A percentile compares a stretch with the other conserved stretches of the same genome.
These are phyloP conservation scores for Xyliphius kryptos DNA, from an alignment of 2,113 vertebrate genomes.

Conservation along the genomic window DNA sequence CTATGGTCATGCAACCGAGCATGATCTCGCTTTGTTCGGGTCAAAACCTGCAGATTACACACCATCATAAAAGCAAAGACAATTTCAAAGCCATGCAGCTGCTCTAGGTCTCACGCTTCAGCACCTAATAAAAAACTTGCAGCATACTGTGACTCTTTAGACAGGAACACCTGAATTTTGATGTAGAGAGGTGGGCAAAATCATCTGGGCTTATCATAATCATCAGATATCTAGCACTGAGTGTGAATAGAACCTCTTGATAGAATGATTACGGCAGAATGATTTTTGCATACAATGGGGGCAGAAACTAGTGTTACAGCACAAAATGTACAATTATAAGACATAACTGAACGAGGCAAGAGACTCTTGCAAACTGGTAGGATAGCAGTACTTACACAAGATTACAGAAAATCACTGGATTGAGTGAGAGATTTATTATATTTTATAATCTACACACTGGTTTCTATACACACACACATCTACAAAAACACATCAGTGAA, in stretches of 20 bases:
- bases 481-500: too few species aligned
- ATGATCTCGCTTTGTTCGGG: conserved; percentile 50
- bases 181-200: conserved; percentile 40
- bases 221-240: conserved; percentile 34
- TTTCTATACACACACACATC: too few species aligned
- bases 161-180: conserved; percentile 47
- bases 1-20: conserved; percentile 56
- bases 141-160: conserved; percentile 31
- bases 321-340: too few species aligned
- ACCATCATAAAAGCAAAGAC: conserved; percentile 46
- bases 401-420: too few species aligned
- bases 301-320: too few species aligned
- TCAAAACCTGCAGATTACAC: conserved; percentile 60
- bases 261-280: conserved; percentile 7
- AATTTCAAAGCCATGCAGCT: conserved; percentile 47
- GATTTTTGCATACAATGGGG: too few species aligned
- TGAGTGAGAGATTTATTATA: too few species aligned
- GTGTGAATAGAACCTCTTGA: conserved; percentile 34
- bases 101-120: conserved; percentile 28
- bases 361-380: too few species aligned
- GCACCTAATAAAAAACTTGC: conserved; percentile 32
- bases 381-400: too few species aligned
- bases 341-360: too few species aligned
- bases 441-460: too few species aligned
- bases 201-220: conserved; percentile 45